phyloP scores from a whole-genome alignment of 2,113 vertebrate genomes.

The Oreochromis spilurus region DNA sequence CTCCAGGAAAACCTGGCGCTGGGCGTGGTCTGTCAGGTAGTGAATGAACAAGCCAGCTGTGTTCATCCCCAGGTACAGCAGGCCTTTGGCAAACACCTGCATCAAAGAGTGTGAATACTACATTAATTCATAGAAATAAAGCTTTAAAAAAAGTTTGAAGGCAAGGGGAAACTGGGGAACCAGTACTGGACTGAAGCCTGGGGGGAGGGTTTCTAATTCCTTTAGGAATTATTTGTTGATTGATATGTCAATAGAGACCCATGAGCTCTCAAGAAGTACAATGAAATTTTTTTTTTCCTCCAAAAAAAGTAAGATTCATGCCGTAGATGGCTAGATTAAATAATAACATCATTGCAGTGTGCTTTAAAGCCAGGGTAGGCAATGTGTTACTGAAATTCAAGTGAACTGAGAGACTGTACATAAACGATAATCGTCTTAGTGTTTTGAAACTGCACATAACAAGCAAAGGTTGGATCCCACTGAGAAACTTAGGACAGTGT shows the following conservation, averaged over 20 bases:
- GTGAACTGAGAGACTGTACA: not conserved
- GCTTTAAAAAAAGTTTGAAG: not conserved
- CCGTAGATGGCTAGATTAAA: not conserved
- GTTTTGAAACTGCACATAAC: not conserved
- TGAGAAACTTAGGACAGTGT: not conserved
- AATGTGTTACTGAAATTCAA: not conserved
- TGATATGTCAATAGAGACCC: not conserved
- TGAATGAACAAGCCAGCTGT: constrained; percentile 94
- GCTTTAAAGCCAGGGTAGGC: not conserved
- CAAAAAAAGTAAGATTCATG: not conserved
- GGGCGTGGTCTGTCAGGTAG: constrained; percentile 89
- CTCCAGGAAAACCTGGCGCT: constrained; percentile 94
- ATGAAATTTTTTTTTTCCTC: not conserved
- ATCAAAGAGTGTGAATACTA: not conserved
- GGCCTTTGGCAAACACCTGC: constrained; percentile 85
- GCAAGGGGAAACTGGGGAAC: not conserved
- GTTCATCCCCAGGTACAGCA: constrained; percentile 94
- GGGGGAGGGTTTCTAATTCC: not conserved
- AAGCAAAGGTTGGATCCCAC: not conserved
- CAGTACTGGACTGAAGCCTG: not conserved
- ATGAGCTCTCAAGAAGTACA: not conserved
- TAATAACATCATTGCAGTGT: not conserved
- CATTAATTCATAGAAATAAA: not conserved
- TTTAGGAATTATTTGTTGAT: not conserved
- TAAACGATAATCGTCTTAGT: accelerated